These are phyloP conservation scores for Onchidella celtica DNA, from an alignment of 2,888 invertebrate species.

Conservation along the genomic window DNA sequence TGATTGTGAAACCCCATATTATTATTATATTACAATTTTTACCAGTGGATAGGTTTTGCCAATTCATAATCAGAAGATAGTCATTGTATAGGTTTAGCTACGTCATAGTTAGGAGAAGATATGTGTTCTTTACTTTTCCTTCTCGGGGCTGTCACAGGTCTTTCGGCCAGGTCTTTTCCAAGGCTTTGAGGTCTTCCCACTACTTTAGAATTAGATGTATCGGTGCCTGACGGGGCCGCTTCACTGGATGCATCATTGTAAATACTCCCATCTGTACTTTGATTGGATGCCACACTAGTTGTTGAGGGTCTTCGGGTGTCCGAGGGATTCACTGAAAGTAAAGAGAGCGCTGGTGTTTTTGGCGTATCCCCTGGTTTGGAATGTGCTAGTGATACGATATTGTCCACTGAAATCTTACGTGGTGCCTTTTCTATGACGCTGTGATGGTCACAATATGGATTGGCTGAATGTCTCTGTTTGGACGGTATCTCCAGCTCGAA, in stretches of 20 bases:
- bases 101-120: not conserved
- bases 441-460: not conserved
- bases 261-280: not conserved
- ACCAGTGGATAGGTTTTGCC: no score
- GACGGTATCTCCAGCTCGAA: conserved; percentile 10
- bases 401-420: not conserved
- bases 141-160: not conserved
- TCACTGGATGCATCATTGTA: conserved; percentile 19
- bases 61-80: no score
- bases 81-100: not conserved
- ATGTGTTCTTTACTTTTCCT: not conserved
- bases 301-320: not conserved
- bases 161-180: not conserved
- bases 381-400: not conserved
- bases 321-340: not conserved
- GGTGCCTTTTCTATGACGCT: not conserved
- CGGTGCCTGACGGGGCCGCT: not conserved
- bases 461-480: not conserved
- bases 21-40: no score
- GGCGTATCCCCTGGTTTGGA: not conserved
- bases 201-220: not conserved
- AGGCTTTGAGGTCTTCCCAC: not conserved
- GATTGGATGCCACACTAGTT: not conserved
- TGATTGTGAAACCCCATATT: no score
- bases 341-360: not conserved